Percentiles rank a stretch among this genome's conserved stretches.
Conservation (phyloP, 2,888 invertebrate species). For the Orchesellides sinensis region DNA sequence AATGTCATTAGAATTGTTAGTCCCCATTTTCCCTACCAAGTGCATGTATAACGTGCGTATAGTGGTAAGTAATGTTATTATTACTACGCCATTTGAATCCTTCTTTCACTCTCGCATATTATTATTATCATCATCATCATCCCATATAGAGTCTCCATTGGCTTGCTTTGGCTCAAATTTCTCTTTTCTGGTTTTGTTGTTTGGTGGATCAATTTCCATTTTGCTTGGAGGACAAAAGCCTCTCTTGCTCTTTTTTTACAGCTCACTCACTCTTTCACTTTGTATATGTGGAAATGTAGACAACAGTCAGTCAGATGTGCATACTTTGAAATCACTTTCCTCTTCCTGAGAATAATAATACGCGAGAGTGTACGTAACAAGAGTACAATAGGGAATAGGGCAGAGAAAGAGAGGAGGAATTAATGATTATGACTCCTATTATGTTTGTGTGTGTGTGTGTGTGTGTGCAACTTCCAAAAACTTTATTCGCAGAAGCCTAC, state of each 20-base stretch:
- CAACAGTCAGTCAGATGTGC: constrained; percentile 41
- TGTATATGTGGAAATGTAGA: too few relatives aligned
- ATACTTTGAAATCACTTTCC: constrained; percentile 52
- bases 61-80: constrained; percentile 26
- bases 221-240: constrained; percentile 4
- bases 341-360: constrained; percentile 1
- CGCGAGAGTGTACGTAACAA: too few relatives aligned
- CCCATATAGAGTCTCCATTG: not conserved
- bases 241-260: constrained; percentile 49
- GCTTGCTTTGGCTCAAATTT: constrained; percentile 57
- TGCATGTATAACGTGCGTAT: constrained; percentile 6
- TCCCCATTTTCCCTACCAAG: constrained; percentile 41
- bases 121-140: not conserved
- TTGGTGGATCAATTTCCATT: constrained; percentile 44
- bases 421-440: constrained; percentile 58
- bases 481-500: too few relatives aligned
- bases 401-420: constrained; percentile 16
- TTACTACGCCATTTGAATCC: constrained; percentile 27
- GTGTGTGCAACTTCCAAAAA: not conserved
- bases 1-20: constrained; percentile 73
- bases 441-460: too few relatives aligned
- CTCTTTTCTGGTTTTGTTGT: constrained; percentile 4
- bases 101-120: too few relatives aligned
- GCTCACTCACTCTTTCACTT: constrained; percentile 17
- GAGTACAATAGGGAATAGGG: not conserved